phyloP scores from a whole-genome alignment of 2,888 invertebrate genomes.

The Strigamia maritima region DNA sequence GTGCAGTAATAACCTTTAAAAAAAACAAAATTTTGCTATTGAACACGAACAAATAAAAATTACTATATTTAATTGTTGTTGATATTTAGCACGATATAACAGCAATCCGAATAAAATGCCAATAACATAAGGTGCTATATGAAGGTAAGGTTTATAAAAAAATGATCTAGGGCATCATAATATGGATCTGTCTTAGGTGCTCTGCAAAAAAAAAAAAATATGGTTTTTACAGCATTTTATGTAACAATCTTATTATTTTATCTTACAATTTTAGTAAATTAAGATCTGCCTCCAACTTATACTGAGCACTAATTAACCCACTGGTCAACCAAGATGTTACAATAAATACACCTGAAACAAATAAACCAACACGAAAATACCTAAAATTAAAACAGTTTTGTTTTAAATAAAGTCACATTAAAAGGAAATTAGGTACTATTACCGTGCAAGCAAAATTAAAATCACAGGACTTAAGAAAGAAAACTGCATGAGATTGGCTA shows the following conservation, averaged over 20 bases:
- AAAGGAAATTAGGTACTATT: neutral
- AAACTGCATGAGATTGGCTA: neutral
- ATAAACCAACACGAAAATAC: neutral
- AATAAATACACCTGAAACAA: neutral
- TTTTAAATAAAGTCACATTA: too few relatives aligned
- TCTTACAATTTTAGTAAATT: neutral
- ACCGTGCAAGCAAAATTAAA: neutral
- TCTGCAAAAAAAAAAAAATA: neutral
- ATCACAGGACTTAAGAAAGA: neutral
- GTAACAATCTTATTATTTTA: too few relatives aligned
- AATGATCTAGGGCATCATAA: neutral
- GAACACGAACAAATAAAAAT: neutral
- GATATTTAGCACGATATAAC: neutral
- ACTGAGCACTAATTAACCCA: neutral
- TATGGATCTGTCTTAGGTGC: neutral
- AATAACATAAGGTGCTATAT: neutral
- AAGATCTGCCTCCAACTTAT: neutral
- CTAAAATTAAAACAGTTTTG: neutral
- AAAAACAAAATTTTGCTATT: neutral
- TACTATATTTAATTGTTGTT: neutral
- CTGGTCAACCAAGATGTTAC: neutral
- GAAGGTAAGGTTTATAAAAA: neutral
- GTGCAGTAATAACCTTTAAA: too few relatives aligned
- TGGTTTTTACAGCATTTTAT: neutral
- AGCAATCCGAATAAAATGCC: neutral